Conservation (phyloP, 2,113 vertebrate species). For the Burhinus bistriatus region DNA sequence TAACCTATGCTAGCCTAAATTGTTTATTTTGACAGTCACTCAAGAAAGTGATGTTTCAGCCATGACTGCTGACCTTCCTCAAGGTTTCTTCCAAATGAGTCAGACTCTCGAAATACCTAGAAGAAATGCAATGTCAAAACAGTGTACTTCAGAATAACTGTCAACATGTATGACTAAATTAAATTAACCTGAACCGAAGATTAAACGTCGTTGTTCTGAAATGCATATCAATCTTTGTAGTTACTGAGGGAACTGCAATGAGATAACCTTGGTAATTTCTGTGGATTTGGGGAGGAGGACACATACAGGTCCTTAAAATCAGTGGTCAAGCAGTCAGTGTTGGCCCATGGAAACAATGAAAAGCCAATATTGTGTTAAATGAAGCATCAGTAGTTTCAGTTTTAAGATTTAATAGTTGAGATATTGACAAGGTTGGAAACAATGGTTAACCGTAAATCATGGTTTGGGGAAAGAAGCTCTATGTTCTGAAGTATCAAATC, state of each 20-base stretch:
- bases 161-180: conserved; percentile 5
- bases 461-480: neutral
- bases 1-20: neutral
- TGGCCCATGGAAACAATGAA: neutral
- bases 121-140: conserved; percentile 1
- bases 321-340: neutral
- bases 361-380: neutral
- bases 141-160: neutral
- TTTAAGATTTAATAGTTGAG: neutral
- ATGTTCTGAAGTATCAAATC: neutral
- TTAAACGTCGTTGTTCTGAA: neutral
- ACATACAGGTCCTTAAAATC: neutral
- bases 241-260: neutral
- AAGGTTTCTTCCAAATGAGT: conserved; percentile 23
- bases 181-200: conserved; percentile 13
- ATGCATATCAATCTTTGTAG: neutral
- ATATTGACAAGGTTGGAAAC: neutral
- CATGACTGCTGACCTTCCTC: conserved; percentile 25
- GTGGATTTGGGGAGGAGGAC: neutral
- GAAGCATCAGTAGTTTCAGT: neutral
- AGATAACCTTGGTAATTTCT: conserved; percentile 9
- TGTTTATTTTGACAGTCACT: conserved; percentile 41
- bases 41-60: conserved; percentile 38
- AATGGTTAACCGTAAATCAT: neutral
- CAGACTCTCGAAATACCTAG: neutral